Percentiles rank a stretch among this genome's conserved stretches.
Evolutionary conservation across 1,140 invertebrate genomes (phyloP).

Genomic region (Conopomorpha cramerella): DNA sequence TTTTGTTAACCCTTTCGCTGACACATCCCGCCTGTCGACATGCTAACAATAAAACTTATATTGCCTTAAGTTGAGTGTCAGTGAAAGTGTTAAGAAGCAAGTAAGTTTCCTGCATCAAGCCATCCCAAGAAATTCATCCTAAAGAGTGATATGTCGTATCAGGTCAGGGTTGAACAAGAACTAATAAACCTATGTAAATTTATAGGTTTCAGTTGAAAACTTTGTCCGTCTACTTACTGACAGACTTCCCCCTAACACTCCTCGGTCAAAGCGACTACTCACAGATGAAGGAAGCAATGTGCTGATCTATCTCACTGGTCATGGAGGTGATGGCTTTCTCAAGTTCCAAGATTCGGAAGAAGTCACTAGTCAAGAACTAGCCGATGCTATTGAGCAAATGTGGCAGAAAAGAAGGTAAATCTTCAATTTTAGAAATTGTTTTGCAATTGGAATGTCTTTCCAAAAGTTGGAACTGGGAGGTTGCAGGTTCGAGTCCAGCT

Average conservation of each 20-base stretch:
- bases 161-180: too few species aligned
- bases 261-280: slow-evolving; percentile 91
- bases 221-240: slow-evolving; percentile 96
- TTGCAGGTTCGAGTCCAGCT: too few species aligned
- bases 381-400: slow-evolving; percentile 99
- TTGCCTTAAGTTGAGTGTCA: too few species aligned
- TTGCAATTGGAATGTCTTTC: not conserved
- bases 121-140: too few species aligned
- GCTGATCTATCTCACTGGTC: slow-evolving; percentile 94
- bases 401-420: slow-evolving; percentile 91
- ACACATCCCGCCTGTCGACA: too few species aligned
- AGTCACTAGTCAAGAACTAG: slow-evolving; percentile 97
- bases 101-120: too few species aligned
- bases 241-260: slow-evolving; percentile 85
- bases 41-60: too few species aligned
- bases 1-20: too few species aligned
- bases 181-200: too few species aligned
- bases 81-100: too few species aligned
- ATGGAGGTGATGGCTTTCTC: slow-evolving; percentile 98
- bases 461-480: too few species aligned
- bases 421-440: not conserved
- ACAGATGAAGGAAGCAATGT: slow-evolving; percentile 98
- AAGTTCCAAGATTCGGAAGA: slow-evolving; percentile 99
- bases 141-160: too few species aligned
- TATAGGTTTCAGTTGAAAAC: slow-evolving; percentile 97